A percentile compares a stretch with the other conserved stretches of the same genome.
phyloP scores from a whole-genome alignment of 2,797 vertebrate genomes.

The Botia almorhae region DNA sequence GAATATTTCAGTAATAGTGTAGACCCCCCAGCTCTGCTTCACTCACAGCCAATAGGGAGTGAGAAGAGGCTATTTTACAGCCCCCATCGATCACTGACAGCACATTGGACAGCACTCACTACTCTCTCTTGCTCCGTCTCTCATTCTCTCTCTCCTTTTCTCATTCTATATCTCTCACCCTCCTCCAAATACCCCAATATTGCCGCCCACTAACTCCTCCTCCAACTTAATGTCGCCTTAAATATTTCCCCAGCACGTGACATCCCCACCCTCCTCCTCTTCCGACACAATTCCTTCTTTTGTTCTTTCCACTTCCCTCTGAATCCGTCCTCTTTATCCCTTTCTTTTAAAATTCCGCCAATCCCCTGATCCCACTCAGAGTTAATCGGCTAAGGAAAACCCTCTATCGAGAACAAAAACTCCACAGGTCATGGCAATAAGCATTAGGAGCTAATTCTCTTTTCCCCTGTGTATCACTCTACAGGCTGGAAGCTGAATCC shows the following conservation, averaged over 20 bases:
- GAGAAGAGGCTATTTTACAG: constrained; percentile 64
- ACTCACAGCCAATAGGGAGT: constrained; percentile 60
- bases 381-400: constrained; percentile 39
- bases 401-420: constrained; percentile 40
- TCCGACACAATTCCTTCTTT: constrained; percentile 38
- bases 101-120: constrained; percentile 53
- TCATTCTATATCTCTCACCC: constrained; percentile 41
- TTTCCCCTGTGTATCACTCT: constrained; percentile 54
- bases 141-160: constrained; percentile 30
- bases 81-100: constrained; percentile 74
- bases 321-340: constrained; percentile 11
- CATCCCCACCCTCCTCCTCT: constrained; percentile 39
- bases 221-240: constrained; percentile 52
- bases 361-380: constrained; percentile 33
- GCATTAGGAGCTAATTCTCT: constrained; percentile 45
- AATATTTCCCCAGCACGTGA: constrained; percentile 53
- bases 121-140: constrained; percentile 41
- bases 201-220: constrained; percentile 34
- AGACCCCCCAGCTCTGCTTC: constrained; percentile 52
- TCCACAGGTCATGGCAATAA: constrained; percentile 44
- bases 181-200: constrained; percentile 41
- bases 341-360: constrained; percentile 29
- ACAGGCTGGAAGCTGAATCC: constrained; percentile 98
- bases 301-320: constrained; percentile 34
- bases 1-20: constrained; percentile 44